Evolutionary conservation across 2,113 vertebrate species (phyloP).

Genomic region (Clarias batrachus): DNA sequence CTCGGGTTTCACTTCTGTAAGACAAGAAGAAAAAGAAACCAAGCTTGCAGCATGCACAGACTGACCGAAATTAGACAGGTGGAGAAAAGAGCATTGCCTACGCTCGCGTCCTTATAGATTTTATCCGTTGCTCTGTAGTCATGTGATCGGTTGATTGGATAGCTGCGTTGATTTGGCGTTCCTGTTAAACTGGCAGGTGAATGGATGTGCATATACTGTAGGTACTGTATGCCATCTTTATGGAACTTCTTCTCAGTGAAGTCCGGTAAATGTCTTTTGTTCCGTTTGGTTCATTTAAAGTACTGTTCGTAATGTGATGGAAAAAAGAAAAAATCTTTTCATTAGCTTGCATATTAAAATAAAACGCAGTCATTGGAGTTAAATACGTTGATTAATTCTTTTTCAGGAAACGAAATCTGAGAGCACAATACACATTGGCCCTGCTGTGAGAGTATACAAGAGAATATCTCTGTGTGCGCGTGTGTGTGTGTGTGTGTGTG

Average conservation of each 20-base stretch:
- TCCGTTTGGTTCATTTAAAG: not conserved
- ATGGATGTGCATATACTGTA: not conserved
- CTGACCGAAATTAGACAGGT: not conserved
- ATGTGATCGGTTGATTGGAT: not conserved
- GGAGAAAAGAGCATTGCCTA: not conserved
- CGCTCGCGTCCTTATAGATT: not conserved
- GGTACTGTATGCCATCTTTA: not conserved
- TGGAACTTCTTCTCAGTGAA: not conserved
- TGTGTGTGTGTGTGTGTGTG: constrained; percentile 39
- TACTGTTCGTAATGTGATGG: not conserved
- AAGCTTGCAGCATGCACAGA: not conserved
- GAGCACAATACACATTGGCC: constrained; percentile 4
- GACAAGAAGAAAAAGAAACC: not conserved
- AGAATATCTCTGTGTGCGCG: constrained; percentile 15
- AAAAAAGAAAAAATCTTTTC: not conserved
- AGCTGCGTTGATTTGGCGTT: not conserved
- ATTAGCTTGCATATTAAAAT: not conserved
- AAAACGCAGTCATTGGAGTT: not conserved
- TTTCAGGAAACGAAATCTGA: constrained; percentile 5
- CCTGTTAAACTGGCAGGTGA: not conserved
- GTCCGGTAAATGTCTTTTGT: not conserved
- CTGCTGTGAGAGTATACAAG: constrained; percentile 32
- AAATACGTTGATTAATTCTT: not conserved
- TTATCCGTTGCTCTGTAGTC: not conserved
- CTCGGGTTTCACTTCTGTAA: not conserved